A percentile compares a stretch with the other conserved stretches of the same genome.
Evolutionary conservation across 2,797 vertebrate genomes (phyloP).

Genomic region (Cyprinella venusta): DNA sequence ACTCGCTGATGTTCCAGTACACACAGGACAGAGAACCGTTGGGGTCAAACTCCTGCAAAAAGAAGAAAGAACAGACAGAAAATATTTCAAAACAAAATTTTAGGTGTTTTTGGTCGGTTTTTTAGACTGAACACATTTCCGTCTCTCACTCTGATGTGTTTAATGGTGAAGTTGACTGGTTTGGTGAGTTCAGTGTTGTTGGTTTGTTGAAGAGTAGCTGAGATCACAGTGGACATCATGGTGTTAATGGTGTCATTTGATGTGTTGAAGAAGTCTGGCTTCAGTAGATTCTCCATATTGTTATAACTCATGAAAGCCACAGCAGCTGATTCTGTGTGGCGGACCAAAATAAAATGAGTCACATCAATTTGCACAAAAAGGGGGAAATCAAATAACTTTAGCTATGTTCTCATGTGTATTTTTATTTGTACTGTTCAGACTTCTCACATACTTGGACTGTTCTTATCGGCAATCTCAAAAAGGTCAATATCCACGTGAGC

Average conservation of each 20-base stretch:
- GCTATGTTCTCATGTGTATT: too few relatives aligned
- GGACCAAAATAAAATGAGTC: too few relatives aligned
- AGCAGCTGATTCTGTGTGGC: slow-evolving; percentile 10
- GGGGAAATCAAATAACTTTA: too few relatives aligned
- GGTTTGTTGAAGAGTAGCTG: slow-evolving; percentile 25
- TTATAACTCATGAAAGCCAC: slow-evolving; percentile 36
- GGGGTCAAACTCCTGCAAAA: not conserved
- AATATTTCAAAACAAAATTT: too few relatives aligned
- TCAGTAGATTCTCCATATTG: slow-evolving; percentile 25
- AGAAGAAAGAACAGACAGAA: too few relatives aligned
- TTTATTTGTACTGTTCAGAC: not conserved
- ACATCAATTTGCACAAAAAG: too few relatives aligned
- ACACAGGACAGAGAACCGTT: slow-evolving; percentile 22
- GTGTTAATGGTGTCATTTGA: slow-evolving; percentile 20
- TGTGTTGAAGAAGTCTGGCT: slow-evolving; percentile 18
- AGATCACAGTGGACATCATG: slow-evolving; percentile 52
- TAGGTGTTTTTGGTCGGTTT: too few relatives aligned
- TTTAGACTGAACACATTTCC: too few relatives aligned
- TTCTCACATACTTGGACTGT: slow-evolving; percentile 19
- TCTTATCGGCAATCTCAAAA: slow-evolving; percentile 15
- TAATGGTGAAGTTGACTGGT: slow-evolving; percentile 46
- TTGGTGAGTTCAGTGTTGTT: slow-evolving; percentile 30
- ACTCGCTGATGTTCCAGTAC: slow-evolving; percentile 48
- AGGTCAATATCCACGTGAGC: slow-evolving; percentile 25
- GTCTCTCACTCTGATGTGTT: slow-evolving; percentile 29